A percentile compares a stretch with the other conserved stretches of the same genome.
These are phyloP conservation scores for Rhizomys pruinosus DNA, from an alignment of 2,113 vertebrate genomes.

Conservation along the genomic window DNA sequence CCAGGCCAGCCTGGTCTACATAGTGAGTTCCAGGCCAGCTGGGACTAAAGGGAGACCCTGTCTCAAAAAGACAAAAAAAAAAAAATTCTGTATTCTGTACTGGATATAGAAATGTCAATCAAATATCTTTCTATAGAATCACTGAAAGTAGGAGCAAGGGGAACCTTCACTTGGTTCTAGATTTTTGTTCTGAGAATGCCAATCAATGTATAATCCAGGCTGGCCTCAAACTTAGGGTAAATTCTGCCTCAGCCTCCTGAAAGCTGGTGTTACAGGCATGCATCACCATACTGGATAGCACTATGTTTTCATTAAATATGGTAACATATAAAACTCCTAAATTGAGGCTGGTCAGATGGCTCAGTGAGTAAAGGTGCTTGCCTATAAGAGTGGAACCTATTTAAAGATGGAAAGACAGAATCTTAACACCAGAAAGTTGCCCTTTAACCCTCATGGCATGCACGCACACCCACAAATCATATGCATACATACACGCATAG, in stretches of 20 bases:
- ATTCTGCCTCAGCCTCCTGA: neutral
- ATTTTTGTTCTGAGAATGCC: neutral
- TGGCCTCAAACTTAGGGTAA: neutral
- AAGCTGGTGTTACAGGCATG: neutral
- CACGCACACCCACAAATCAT: no score
- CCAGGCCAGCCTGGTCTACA: no score
- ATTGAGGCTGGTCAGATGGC: neutral
- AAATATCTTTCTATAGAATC: neutral
- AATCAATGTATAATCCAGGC: no score
- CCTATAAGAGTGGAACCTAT: neutral
- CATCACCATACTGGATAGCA: neutral
- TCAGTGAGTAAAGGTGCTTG: neutral
- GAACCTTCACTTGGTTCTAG: neutral
- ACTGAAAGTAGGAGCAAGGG: neutral
- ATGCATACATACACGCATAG: neutral
- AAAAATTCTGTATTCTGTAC: neutral
- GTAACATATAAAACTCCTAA: neutral
- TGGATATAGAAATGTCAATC: neutral
- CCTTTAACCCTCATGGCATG: neutral
- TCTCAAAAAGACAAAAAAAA: no score
- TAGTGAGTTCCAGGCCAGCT: no score
- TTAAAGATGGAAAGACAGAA: no score
- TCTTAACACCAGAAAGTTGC: neutral
- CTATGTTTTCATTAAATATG: neutral
- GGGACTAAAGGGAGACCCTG: neutral